These are phyloP conservation scores for Emesis russula DNA, from an alignment of 2,888 invertebrate genomes.

Conservation along the genomic window DNA sequence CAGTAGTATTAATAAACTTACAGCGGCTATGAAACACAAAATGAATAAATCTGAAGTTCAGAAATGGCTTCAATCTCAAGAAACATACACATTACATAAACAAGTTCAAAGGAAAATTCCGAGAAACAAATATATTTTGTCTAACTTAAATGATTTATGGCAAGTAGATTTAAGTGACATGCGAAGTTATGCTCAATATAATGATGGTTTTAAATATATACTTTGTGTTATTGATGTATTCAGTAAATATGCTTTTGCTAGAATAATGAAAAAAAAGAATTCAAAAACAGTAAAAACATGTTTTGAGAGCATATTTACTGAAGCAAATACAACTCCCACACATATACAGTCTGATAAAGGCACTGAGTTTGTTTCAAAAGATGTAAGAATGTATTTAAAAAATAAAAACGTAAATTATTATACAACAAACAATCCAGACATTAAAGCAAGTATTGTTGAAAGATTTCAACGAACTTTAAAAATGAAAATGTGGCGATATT, in stretches of 20 bases:
- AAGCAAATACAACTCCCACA: slow-evolving; percentile 63
- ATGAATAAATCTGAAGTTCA: slow-evolving; percentile 72
- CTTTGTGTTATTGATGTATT: slow-evolving; percentile 85
- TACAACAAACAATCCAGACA: slow-evolving; percentile 84
- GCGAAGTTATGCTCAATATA: slow-evolving; percentile 13
- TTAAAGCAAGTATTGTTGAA: slow-evolving; percentile 85
- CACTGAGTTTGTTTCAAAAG: slow-evolving; percentile 82
- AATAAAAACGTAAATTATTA: slow-evolving; percentile 73
- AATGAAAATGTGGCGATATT: slow-evolving; percentile 85
- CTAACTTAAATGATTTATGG: slow-evolving; percentile 78
- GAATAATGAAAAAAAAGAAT: slow-evolving; percentile 73
- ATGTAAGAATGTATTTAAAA: slow-evolving; percentile 66
- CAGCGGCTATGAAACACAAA: slow-evolving; percentile 80
- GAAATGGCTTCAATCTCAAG: slow-evolving; percentile 78
- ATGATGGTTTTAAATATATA: slow-evolving; percentile 74
- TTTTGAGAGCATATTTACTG: slow-evolving; percentile 80
- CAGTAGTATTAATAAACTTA: slow-evolving; percentile 74
- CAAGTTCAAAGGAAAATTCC: slow-evolving; percentile 54
- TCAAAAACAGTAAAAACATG: slow-evolving; percentile 65
- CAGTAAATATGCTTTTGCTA: slow-evolving; percentile 78
- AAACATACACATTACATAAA: slow-evolving; percentile 79
- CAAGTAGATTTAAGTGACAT: slow-evolving; percentile 22
- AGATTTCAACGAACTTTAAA: slow-evolving; percentile 86
- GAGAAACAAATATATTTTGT: slow-evolving; percentile 80
- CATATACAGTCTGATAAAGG: slow-evolving; percentile 72